Conservation (phyloP, 2,888 invertebrate genomes). For the Drosophila antonietae region DNA sequence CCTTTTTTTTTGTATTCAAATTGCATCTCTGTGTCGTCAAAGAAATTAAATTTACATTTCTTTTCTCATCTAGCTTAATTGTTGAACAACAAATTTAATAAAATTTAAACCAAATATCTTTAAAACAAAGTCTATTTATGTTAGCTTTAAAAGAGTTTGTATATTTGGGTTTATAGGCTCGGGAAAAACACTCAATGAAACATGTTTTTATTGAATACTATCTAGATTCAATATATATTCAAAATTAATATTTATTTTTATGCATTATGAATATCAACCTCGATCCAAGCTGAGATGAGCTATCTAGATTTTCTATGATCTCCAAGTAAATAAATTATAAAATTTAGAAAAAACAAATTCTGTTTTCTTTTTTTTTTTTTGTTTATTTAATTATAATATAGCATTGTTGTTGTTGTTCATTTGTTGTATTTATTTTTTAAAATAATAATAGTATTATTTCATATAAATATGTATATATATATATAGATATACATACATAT, state of each 20-base stretch:
- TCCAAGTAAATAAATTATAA: not conserved
- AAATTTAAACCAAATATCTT: conserved; percentile 40
- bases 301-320: not conserved
- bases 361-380: conserved; percentile 31
- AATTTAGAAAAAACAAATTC: not conserved
- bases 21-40: not conserved
- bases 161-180: no score
- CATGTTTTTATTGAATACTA: no score
- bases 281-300: no score
- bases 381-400: conserved; percentile 65
- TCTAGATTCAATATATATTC: no score
- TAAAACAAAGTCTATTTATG: not conserved
- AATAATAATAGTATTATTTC: conserved; percentile 60
- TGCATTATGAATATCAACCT: no score
- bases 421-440: conserved; percentile 52
- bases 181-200: no score
- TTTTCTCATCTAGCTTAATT: conserved; percentile 26
- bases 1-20: not conserved
- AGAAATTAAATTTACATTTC: not conserved
- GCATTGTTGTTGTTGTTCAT: conserved; percentile 49
- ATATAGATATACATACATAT: conserved; percentile 37
- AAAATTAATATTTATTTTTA: no score
- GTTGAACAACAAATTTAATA: conserved; percentile 38
- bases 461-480: conserved; percentile 39
- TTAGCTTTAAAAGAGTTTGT: not conserved